These are phyloP conservation scores for Esperia sulphurella DNA, from an alignment of 2,888 invertebrate genomes.

Conservation along the genomic window DNA sequence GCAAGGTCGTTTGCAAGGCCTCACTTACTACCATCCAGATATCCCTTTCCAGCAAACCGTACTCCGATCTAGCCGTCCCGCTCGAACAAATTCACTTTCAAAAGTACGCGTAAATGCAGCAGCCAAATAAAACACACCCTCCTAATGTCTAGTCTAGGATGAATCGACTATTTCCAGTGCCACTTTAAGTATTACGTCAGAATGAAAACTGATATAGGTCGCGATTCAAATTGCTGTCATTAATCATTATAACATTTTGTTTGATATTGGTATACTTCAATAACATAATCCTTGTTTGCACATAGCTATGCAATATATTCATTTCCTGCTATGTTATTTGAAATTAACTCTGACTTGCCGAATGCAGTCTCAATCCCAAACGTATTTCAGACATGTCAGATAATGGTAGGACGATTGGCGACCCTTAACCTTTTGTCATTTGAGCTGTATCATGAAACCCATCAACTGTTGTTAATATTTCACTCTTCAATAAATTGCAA, in stretches of 20 bases:
- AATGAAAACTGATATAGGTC: slow-evolving; percentile 4
- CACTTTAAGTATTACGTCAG: slow-evolving; percentile 20
- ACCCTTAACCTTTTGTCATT: too few species aligned
- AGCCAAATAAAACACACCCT: slow-evolving; percentile 51
- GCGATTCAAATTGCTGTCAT: not conserved
- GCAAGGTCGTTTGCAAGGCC: slow-evolving; percentile 69
- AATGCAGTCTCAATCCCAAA: too few species aligned
- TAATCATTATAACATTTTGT: not conserved
- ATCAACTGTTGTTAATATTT: too few species aligned
- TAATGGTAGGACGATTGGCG: too few species aligned
- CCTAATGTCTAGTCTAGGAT: slow-evolving; percentile 37
- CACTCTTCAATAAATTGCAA: too few species aligned
- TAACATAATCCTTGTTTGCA: too few species aligned
- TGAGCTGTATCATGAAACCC: too few species aligned
- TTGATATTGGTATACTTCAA: too few species aligned
- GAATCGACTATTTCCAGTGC: slow-evolving; percentile 26
- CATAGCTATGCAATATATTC: too few species aligned
- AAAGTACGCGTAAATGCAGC: slow-evolving; percentile 56
- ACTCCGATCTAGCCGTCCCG: slow-evolving; percentile 22
- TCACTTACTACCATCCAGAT: slow-evolving; percentile 53
- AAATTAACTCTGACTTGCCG: too few species aligned
- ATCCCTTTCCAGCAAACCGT: slow-evolving; percentile 42
- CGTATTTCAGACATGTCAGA: too few species aligned
- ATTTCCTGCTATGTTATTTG: too few species aligned
- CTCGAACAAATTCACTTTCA: slow-evolving; percentile 56